Evolutionary conservation across 2,113 vertebrate genomes (phyloP).

Genomic region (Psettodes erumei): DNA sequence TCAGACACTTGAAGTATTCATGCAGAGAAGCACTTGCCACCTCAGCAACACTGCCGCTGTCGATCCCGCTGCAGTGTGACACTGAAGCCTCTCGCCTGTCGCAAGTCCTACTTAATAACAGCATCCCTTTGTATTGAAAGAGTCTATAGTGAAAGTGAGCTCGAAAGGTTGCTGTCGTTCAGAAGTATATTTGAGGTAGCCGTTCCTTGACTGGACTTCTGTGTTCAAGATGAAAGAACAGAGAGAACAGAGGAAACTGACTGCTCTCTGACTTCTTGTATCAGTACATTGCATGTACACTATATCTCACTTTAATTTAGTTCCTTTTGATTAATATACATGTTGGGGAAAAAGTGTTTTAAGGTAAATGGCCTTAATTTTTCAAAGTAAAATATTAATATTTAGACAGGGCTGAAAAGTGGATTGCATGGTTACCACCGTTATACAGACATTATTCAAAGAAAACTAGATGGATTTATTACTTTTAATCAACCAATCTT

Average conservation of each 20-base stretch:
- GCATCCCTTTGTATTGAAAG: background rate
- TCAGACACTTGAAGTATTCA: slow-evolving; percentile 35
- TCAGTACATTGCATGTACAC: background rate
- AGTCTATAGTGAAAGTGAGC: background rate
- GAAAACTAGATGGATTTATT: background rate
- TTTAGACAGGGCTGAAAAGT: background rate
- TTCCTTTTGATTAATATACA: background rate
- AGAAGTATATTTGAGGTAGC: background rate
- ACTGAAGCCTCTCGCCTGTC: background rate
- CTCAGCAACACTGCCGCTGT: slow-evolving; percentile 3
- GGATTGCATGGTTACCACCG: background rate
- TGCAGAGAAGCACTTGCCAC: slow-evolving; percentile 30
- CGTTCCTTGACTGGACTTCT: background rate
- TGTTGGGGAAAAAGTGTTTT: background rate
- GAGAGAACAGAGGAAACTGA: slow-evolving; percentile 19
- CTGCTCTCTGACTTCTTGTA: slow-evolving; percentile 1
- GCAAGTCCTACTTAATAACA: background rate
- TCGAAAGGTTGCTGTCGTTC: slow-evolving; percentile 11
- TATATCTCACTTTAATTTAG: background rate
- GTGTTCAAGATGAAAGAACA: slow-evolving; percentile 28
- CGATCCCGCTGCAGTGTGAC: slow-evolving; percentile 1
- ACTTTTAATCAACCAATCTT: background rate
- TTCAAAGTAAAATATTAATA: background rate
- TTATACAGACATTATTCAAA: background rate
- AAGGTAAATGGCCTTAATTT: background rate